phyloP scores from a whole-genome alignment of 92 coral and sea anemone species.

The Phenganax stokvisi region DNA sequence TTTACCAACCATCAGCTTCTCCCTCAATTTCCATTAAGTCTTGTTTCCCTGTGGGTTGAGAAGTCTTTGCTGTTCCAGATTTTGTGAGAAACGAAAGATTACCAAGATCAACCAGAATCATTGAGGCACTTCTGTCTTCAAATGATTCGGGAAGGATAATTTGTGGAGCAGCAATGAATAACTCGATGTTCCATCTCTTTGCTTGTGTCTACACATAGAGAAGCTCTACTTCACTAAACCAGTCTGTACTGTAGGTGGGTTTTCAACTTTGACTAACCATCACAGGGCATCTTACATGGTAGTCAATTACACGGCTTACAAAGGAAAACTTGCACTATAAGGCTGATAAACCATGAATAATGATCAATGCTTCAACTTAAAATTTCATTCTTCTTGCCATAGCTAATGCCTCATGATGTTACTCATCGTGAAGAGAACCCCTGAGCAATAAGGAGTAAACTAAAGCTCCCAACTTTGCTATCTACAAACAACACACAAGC shows the following conservation, averaged over 20 bases:
- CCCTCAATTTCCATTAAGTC: slow-evolving; percentile 30
- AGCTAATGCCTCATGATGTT: neutral
- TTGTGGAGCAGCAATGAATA: slow-evolving; percentile 88
- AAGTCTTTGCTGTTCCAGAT: slow-evolving; percentile 31
- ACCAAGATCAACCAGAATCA: slow-evolving; percentile 59
- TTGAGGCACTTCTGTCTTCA: slow-evolving; percentile 81
- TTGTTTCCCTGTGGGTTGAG: slow-evolving; percentile 9
- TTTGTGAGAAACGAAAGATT: slow-evolving; percentile 62
- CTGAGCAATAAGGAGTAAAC: no score
- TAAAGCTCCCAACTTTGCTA: no score
- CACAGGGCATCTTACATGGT: no score
- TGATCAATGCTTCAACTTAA: neutral
- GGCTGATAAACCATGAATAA: no score
- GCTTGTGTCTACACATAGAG: slow-evolving; percentile 57
- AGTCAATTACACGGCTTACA: neutral
- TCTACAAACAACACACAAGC: no score
- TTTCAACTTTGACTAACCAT: no score
- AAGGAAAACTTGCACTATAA: neutral
- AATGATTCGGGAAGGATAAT: slow-evolving; percentile 89
- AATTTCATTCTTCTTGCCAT: neutral
- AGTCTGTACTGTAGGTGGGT: neutral
- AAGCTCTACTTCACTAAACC: neutral
- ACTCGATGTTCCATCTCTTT: slow-evolving; percentile 90
- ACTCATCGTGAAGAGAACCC: no score
- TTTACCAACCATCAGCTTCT: slow-evolving; percentile 35